These are phyloP conservation scores for Ciconia boyciana DNA, from an alignment of 2,113 vertebrate species.

Conservation along the genomic window DNA sequence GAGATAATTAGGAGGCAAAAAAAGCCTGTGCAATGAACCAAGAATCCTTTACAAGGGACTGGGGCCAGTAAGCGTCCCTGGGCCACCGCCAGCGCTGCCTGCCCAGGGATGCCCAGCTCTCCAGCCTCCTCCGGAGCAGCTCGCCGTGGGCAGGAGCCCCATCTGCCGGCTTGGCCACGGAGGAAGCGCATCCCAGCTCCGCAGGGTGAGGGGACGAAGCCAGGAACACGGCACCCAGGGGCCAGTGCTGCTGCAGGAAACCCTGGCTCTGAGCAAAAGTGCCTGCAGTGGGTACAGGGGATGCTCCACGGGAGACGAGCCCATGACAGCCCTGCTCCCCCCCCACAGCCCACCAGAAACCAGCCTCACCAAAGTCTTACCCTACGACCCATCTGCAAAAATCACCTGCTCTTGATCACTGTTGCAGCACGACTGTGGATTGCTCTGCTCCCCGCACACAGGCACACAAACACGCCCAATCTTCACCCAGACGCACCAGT, in stretches of 20 bases:
- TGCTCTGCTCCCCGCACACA: background rate
- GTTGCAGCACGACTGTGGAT: fast-evolving
- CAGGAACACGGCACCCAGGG: background rate
- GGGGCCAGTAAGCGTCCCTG: background rate
- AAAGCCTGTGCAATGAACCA: background rate
- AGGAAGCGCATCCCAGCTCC: background rate
- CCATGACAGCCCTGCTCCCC: background rate
- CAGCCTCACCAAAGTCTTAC: background rate
- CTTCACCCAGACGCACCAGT: fast-evolving
- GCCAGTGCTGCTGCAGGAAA: no score
- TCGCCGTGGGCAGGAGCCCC: slow-evolving; percentile 25
- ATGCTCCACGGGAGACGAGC: fast-evolving
- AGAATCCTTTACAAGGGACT: background rate
- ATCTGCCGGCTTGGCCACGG: slow-evolving; percentile 11
- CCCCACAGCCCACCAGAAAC: background rate
- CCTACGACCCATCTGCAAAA: background rate
- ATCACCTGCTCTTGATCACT: background rate
- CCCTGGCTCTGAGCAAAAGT: fast-evolving
- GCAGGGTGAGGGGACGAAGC: background rate
- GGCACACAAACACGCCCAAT: background rate
- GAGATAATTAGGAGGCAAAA: background rate
- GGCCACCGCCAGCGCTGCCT: background rate
- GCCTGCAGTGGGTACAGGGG: fast-evolving
- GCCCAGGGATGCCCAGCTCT: background rate
- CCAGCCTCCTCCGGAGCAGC: background rate